These are phyloP conservation scores for Cyprinodon brontotheroides DNA, from an alignment of 2,113 vertebrate genomes.

Conservation along the genomic window DNA sequence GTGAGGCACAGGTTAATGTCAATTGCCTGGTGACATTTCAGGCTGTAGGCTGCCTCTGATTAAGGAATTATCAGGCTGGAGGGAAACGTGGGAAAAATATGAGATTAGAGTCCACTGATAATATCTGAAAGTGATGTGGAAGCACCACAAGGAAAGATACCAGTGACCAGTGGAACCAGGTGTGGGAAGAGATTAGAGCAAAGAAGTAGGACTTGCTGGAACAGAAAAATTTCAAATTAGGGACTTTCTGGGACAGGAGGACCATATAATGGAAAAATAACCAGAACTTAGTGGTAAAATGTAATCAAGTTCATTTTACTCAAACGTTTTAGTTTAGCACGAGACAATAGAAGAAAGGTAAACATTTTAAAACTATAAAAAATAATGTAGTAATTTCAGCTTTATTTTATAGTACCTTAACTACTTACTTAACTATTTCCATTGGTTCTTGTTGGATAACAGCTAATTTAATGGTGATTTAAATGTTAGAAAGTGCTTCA, in stretches of 20 bases:
- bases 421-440: neutral
- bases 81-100: neutral
- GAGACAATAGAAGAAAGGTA: too few relatives aligned
- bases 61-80: conserved; percentile 7
- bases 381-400: too few relatives aligned
- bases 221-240: neutral
- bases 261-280: neutral
- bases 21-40: conserved; percentile 9
- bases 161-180: conserved; percentile 6
- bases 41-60: conserved; percentile 9
- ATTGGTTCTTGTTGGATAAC: neutral
- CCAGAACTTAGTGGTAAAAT: too few relatives aligned
- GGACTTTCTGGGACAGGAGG: neutral
- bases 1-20: conserved; percentile 12
- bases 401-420: neutral
- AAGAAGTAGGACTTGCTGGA: conserved; percentile 14
- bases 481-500: neutral
- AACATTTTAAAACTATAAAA: too few relatives aligned
- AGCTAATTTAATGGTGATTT: neutral
- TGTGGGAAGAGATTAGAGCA: conserved; percentile 4
- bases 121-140: neutral
- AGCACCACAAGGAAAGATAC: neutral
- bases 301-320: too few relatives aligned
- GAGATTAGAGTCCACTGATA: neutral
- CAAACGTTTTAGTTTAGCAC: too few relatives aligned